These are phyloP conservation scores for Bos indicus DNA, from an alignment of 2,113 vertebrate species.

Conservation along the genomic window DNA sequence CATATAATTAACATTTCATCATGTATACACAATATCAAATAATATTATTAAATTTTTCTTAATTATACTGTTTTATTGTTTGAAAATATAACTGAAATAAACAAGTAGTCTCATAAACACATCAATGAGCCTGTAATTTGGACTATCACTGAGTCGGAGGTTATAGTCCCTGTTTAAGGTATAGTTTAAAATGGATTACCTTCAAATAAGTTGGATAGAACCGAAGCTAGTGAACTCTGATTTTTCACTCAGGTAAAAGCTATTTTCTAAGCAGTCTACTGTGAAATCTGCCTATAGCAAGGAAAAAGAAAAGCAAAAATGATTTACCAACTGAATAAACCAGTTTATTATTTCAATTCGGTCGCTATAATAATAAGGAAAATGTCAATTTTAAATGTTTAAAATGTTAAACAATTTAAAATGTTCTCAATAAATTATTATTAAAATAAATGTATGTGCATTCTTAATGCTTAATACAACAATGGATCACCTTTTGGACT, in stretches of 20 bases:
- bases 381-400: too few species aligned
- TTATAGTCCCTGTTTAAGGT: background rate
- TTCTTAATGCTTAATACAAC: background rate
- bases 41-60: background rate
- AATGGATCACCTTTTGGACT: background rate
- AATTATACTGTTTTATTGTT: background rate
- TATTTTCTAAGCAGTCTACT: constrained; percentile 58
- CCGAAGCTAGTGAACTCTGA: constrained; percentile 13
- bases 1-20: background rate
- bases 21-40: background rate
- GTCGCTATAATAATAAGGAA: too few species aligned
- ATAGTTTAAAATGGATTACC: background rate
- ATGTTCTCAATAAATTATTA: too few species aligned
- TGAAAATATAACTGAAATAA: background rate
- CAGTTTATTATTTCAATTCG: too few species aligned
- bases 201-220: constrained; percentile 28
- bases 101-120: background rate
- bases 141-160: background rate
- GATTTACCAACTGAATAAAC: constrained; percentile 52
- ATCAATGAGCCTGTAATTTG: background rate
- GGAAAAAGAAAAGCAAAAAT: constrained; percentile 48
- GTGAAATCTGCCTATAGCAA: constrained; percentile 58
- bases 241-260: constrained; percentile 35
- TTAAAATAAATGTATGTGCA: background rate
- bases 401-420: too few species aligned